phyloP scores from a whole-genome alignment of 2,888 invertebrate genomes.

The Lepidocyrtinus sp. region DNA sequence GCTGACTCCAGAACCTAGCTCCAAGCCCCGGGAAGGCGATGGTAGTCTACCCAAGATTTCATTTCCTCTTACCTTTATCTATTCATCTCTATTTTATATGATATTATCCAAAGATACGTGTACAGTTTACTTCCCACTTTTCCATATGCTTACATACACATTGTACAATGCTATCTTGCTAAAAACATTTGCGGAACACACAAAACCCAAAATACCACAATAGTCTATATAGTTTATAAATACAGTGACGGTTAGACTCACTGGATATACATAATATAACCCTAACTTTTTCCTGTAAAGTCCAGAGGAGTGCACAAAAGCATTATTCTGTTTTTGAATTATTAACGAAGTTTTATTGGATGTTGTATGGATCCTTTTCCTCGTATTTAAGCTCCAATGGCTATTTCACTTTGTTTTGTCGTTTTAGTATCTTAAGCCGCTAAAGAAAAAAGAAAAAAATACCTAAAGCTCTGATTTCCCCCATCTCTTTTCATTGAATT shows the following conservation, averaged over 20 bases:
- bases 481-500: slow-evolving; percentile 25
- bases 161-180: no score
- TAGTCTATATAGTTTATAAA: not conserved
- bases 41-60: slow-evolving; percentile 32
- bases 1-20: slow-evolving; percentile 39
- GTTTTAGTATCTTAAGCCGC: slow-evolving; percentile 1
- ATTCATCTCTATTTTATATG: slow-evolving; percentile 3
- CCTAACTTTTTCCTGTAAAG: slow-evolving; percentile 4
- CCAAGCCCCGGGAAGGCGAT: slow-evolving; percentile 38
- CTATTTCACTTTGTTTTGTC: slow-evolving; percentile 2
- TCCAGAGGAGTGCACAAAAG: slow-evolving; percentile 6
- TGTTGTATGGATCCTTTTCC: slow-evolving; percentile 11
- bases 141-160: no score
- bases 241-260: not conserved
- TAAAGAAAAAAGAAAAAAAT: not conserved
- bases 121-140: slow-evolving; percentile 7
- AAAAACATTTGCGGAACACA: slow-evolving; percentile 14
- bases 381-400: slow-evolving; percentile 8
- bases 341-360: slow-evolving; percentile 27
- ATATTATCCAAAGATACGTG: not conserved
- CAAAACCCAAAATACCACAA: slow-evolving; percentile 11
- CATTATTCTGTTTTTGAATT: slow-evolving; percentile 25
- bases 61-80: slow-evolving; percentile 14
- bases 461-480: slow-evolving; percentile 29
- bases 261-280: not conserved